Evolutionary conservation across 2,888 invertebrate genomes (phyloP).

Genomic region (Eulithis testata): DNA sequence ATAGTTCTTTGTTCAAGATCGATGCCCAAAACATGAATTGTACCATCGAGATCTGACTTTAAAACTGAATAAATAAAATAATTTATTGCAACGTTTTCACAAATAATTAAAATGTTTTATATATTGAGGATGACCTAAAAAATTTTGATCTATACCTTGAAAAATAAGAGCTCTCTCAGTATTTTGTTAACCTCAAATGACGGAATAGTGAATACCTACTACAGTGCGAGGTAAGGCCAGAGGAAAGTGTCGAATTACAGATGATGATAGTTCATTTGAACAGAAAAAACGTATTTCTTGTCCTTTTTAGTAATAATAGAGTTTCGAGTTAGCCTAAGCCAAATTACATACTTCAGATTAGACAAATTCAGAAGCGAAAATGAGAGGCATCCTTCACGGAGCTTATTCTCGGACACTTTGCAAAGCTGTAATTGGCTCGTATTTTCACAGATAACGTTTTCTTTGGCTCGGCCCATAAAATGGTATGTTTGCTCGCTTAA

Average conservation of each 20-base stretch:
- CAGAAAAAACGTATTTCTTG: not conserved
- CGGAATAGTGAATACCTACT: too few relatives aligned
- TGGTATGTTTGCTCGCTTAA: constrained; percentile 33
- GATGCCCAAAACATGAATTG: not conserved
- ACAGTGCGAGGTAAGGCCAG: too few relatives aligned
- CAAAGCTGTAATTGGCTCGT: constrained; percentile 31
- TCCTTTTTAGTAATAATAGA: too few relatives aligned
- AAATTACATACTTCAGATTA: not conserved
- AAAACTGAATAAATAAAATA: too few relatives aligned
- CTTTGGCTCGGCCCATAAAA: constrained; percentile 23
- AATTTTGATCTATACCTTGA: too few relatives aligned
- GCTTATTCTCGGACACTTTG: constrained; percentile 24
- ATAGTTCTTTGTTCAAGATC: not conserved
- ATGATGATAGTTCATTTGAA: not conserved
- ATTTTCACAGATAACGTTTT: constrained; percentile 35
- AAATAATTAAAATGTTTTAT: too few relatives aligned
- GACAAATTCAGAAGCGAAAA: not conserved
- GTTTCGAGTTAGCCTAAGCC: not conserved
- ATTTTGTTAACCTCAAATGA: too few relatives aligned
- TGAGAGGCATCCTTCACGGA: constrained; percentile 14
- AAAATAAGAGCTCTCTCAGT: too few relatives aligned
- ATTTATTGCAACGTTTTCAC: too few relatives aligned
- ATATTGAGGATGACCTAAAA: too few relatives aligned
- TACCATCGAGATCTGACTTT: too few relatives aligned
- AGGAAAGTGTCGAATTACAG: too few relatives aligned